Conservation (phyloP, 2,888 invertebrate genomes). For the Ramazzottius varieornatus region DNA sequence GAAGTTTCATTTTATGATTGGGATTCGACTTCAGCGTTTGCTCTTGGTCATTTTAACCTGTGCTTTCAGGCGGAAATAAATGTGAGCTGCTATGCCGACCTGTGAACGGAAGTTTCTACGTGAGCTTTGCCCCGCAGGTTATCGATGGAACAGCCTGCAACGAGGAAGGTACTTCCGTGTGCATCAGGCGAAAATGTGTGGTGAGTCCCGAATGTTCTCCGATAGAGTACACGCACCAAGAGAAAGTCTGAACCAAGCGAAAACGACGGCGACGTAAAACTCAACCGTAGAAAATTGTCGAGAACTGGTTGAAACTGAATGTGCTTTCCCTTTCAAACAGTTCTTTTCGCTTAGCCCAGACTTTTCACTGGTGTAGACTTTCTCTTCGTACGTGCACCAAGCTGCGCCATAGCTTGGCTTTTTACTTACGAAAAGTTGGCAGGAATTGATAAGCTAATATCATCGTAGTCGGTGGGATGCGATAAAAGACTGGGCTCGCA, state of each 20-base stretch:
- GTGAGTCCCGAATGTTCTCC: no score
- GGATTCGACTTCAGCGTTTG: no score
- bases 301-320: background rate
- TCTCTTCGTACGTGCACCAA: no score
- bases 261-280: background rate
- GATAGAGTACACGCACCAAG: no score
- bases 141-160: constrained; percentile 53
- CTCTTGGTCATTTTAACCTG: background rate
- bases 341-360: background rate
- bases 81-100: constrained; percentile 93
- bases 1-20: no score
- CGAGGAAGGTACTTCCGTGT: constrained; percentile 48
- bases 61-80: constrained; percentile 39
- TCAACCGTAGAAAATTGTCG: no score
- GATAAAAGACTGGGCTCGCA: constrained; percentile 73
- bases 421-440: background rate
- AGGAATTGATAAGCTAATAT: background rate
- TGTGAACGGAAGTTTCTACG: constrained; percentile 63
- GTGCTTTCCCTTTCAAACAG: background rate
- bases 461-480: constrained; percentile 54
- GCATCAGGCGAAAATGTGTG: constrained; percentile 75
- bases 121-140: constrained; percentile 43
- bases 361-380: no score
- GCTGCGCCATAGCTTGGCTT: no score
- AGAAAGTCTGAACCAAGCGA: background rate